Base-by-base conservation (phyloP, 2,888 invertebrate genomes). In the Hydraecia micacea region DNA sequence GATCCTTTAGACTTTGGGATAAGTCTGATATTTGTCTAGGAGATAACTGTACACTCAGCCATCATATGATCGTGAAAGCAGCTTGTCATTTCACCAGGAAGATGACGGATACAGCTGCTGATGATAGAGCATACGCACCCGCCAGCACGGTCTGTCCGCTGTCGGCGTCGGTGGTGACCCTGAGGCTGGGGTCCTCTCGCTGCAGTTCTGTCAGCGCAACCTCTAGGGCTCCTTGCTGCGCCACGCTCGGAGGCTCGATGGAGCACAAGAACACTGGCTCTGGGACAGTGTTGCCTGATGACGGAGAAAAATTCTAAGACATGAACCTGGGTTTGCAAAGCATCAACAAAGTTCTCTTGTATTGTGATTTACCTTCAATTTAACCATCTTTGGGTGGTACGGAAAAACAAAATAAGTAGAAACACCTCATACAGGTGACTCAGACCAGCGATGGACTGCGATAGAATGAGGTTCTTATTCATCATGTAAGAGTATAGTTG, bases 231-330 rank as follows among this genome's bases (percentile, higher is more conserved):
- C 95, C 95, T 95, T 99, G 99, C 80, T 97, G 97, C 1, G 98
- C 97, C 88, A 98, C 92, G 88, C 98, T 98, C 0, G 99, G 98
- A 0, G 99, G 98, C 96, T 99, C 99, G 84, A 99, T 98, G 1
- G 99, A 98, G 93, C 99, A 99, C 92, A 99, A 98, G 96, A 99
- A 99, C 0, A 99, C 99, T 0, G 99, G 99, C 91, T 99, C 98
- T 0, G 99, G 99, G 79, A 99, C 96, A 67, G 97, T 97, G 0
- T 98, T 97, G 4, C 98, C 98, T 87, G 63, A 52, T 69, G 62
- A 76, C 21, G 32, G 18, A 78, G 18, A 39, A 7, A 15, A 46
- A 49, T 21, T 52, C 39, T 1, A 25, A 18, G 7, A 21, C 4
- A 46, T 63, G 21, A 28, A n/a, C 13, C 4, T 36, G 36, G 9